Base-by-base conservation (phyloP, 2,797 vertebrate species). In the Diceros bicornis region DNA sequence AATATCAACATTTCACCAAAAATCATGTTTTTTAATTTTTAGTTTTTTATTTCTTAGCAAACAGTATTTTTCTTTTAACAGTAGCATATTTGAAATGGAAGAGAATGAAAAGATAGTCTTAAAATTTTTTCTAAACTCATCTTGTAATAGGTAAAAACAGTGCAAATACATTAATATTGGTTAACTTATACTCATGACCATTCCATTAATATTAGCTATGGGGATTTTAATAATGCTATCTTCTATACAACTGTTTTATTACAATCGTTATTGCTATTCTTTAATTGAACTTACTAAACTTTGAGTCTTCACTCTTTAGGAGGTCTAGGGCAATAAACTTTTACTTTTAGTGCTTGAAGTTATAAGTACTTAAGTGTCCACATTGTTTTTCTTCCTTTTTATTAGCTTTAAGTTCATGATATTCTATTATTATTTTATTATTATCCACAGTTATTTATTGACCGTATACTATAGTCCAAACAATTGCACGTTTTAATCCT, bases 201-300 rank as follows among this genome's bases (percentile, higher is more conserved):
- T 89, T 93, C 47, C 85, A 82, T 94, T 94, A 95, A 89, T 52
- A 91, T 94, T 74, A 95, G 21, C 47, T 87, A 79, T 69, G 47
- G 14, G 74, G 64, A 74, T 93, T 97, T 96, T 87, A 94, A 95
- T 95, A 94, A 93, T 84, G 32, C 37, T 97, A 55, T n/a, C 3
- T 52, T 97, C 44, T 94, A 64, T 82, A 41, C 44, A 91, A 62
- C 69, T 89, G 47, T 95, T 97, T 97, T 96, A 96, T 95, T 95
- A 62, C 90, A 41, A 57, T 57, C 13, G 29, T 68, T 96, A 79
- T 94, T 89, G 47, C 17, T 79, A 50, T 91, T 62, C 79, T 75
- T 89, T 92, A 47, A n/a, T 61, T 97, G 69, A 23, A 87, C 17
- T 90, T 68, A 50, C 10, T 84, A 91, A 92, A 87, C 12, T 89